phyloP scores from a whole-genome alignment of 2,113 vertebrate genomes.

The Pituophis catenifer region DNA sequence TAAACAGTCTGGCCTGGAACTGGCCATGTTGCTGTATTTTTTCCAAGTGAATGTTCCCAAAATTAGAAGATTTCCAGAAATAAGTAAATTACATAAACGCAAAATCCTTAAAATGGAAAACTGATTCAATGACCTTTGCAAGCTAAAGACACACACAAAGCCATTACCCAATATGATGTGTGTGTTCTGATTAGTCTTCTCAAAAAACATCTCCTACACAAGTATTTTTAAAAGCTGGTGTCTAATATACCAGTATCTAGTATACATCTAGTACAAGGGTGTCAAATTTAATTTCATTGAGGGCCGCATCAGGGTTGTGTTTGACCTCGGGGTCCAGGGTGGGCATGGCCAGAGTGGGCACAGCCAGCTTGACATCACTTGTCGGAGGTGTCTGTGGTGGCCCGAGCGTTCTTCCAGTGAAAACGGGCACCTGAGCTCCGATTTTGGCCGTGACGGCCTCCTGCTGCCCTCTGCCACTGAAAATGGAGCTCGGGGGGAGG shows the following conservation, averaged over 20 bases:
- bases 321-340: accelerated
- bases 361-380: too few relatives aligned
- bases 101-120: not conserved
- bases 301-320: too few relatives aligned
- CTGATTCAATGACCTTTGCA: not conserved
- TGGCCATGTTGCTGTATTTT: not conserved
- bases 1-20: not conserved
- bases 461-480: too few relatives aligned
- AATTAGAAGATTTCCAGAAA: not conserved
- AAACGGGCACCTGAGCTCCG: too few relatives aligned
- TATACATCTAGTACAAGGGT: too few relatives aligned
- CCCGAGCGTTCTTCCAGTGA: too few relatives aligned
- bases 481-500: too few relatives aligned
- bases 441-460: too few relatives aligned
- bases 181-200: not conserved
- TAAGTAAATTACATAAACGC: not conserved
- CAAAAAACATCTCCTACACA: not conserved
- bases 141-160: not conserved
- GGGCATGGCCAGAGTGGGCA: too few relatives aligned
- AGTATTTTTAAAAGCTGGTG: not conserved
- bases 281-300: too few relatives aligned
- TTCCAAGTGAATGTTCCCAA: not conserved
- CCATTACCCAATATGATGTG: not conserved
- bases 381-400: too few relatives aligned
- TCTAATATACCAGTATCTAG: too few relatives aligned